Evolutionary conservation across 1,140 invertebrate genomes (phyloP).

Genomic region (Frieseomelitta varia): DNA sequence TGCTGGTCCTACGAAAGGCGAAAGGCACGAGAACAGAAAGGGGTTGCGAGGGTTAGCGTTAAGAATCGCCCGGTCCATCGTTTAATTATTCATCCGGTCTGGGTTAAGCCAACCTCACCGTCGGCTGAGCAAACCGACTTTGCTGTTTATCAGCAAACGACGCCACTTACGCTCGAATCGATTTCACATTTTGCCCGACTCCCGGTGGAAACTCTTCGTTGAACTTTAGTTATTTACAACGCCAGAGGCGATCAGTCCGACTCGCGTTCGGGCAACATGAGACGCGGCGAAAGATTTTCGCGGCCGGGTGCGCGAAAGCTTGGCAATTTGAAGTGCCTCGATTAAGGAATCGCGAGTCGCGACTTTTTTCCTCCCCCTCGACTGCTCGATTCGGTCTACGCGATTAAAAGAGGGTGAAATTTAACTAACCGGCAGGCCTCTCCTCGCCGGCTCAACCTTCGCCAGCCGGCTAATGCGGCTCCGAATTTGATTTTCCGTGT

Average conservation of each 20-base stretch:
- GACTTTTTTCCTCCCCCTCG: neutral
- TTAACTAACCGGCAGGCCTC: neutral
- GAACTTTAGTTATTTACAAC: conserved; percentile 12
- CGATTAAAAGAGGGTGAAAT: conserved; percentile 5
- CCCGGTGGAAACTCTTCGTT: conserved; percentile 15
- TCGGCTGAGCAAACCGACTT: conserved; percentile 14
- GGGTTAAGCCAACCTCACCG: conserved; percentile 33
- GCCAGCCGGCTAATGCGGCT: conserved; percentile 52
- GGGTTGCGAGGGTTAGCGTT: conserved; percentile 36
- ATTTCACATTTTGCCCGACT: neutral
- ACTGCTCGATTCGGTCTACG: neutral
- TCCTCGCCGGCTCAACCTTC: conserved; percentile 44
- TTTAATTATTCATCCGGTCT: conserved; percentile 65
- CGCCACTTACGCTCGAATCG: conserved; percentile 2
- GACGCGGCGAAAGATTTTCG: neutral
- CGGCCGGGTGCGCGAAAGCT: neutral
- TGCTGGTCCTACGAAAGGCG: neutral
- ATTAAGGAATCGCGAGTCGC: neutral
- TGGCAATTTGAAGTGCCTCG: no score
- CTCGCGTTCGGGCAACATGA: no score
- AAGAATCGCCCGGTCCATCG: conserved; percentile 52
- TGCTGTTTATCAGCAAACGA: conserved; percentile 44
- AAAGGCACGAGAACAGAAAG: conserved; percentile 4
- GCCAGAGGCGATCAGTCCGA: neutral
- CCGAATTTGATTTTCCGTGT: conserved; percentile 66